Evolutionary conservation across 2,113 vertebrate species (phyloP), one percentile per base, ranked within the genome.

Genomic region (Melozone crissalis): DNA sequence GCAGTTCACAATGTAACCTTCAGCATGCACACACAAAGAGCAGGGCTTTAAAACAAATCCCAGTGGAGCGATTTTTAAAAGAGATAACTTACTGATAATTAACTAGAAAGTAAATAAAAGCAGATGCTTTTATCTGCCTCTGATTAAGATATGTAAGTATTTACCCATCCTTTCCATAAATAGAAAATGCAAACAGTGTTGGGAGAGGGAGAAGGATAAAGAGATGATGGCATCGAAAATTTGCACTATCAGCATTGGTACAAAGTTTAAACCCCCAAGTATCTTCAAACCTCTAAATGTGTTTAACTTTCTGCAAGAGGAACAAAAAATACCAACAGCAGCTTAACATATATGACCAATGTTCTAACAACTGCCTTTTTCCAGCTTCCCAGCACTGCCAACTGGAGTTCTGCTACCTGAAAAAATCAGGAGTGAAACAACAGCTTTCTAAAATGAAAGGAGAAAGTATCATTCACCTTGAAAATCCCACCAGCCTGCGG

Each of bases 401-500:
- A 30, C 59, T 41, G 9, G 28, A 57, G 27, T 6, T 87, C 46
- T 92, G 79, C 63, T 84, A 78, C 21, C 62, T 80, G n/a, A 58
- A 78, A 72, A 91, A 75, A 13, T 9, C 23, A 77, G 19, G 27
- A 69, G 11, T 24, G 27, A 33, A 76, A 71, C 76, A 62, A 54
- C 0, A 4, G 31, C 33, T 18, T 31, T 71, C 63, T 76, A 21
- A 86, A 73, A 41, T 1, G 0, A 33, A 69, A 62, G 28, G 13
- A 61, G 68, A 62, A 80, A 78, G 47, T 24, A 51, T 39, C 2
- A 43, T 62, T 96, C 93, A 99, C 99, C 98, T 98, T 99, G 97
- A 99, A 99, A 88, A 98, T 89, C 27, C 98, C 96, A 9, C 99
- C 99, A 33, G 98, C 98, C 90, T 98, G 93, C 0, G 99, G 98